A percentile compares a stretch with the other conserved stretches of the same genome.
These are phyloP conservation scores for Pangasius larnaudii DNA, from an alignment of 2,797 vertebrate genomes.

Conservation along the genomic window DNA sequence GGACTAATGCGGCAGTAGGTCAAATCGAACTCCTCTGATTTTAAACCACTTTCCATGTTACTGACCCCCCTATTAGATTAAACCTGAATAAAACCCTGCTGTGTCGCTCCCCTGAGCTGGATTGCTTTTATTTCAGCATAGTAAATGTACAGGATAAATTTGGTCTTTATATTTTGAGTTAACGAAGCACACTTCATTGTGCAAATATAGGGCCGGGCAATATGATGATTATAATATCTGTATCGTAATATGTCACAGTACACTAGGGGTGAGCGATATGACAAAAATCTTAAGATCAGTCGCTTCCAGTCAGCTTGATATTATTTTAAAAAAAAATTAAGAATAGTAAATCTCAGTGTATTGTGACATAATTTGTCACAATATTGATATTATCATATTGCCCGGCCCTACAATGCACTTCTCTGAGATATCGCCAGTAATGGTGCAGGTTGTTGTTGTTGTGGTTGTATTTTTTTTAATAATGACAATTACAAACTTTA, in stretches of 20 bases:
- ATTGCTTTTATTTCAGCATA: neutral
- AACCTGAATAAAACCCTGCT: neutral
- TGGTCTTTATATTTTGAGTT: neutral
- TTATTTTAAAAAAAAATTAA: neutral
- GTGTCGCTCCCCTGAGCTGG: neutral
- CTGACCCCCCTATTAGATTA: neutral
- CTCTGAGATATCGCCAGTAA: too few relatives aligned
- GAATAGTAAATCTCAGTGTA: too few relatives aligned
- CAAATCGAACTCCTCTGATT: slow-evolving; percentile 37
- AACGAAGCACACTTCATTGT: neutral
- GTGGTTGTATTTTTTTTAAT: too few relatives aligned
- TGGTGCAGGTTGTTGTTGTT: too few relatives aligned
- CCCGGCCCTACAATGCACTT: too few relatives aligned
- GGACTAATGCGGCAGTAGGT: slow-evolving; percentile 17
- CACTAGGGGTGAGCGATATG: neutral
- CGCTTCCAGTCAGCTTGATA: too few relatives aligned
- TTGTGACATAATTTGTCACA: too few relatives aligned
- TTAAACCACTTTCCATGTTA: slow-evolving; percentile 32
- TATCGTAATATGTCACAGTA: neutral
- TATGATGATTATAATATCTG: neutral
- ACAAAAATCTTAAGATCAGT: too few relatives aligned
- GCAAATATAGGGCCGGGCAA: neutral
- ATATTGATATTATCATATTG: too few relatives aligned
- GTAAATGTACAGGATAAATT: neutral
- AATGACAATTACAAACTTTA: too few relatives aligned